Evolutionary conservation across 2,888 invertebrate genomes (phyloP), one percentile per base, ranked within the genome.

Genomic region (Limnephilus lunatus): DNA sequence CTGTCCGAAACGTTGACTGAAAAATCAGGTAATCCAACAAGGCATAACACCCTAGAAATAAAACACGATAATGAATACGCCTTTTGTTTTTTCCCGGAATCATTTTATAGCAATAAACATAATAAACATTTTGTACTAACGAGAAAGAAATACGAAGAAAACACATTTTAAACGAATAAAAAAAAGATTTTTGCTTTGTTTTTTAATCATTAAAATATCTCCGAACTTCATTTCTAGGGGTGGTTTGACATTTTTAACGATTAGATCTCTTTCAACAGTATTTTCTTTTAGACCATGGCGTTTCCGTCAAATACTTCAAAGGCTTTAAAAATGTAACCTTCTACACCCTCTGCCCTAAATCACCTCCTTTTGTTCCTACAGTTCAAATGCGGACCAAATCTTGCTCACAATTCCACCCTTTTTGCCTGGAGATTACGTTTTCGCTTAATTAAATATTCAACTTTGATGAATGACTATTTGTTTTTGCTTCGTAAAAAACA

Each of bases 391-490:
- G 80, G 32, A 87, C 32, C 39, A 89, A 89, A 89, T 81, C 81
- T 80, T 81, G 7, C 68, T 68, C 88, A 32, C 80, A 81, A 89
- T 44, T 80, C 39, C 19, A 31, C 32, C 19, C 82, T 87, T 80
- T n/a, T 35, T n/a, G 68, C 35, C 87, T 68, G 80, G 39, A 89
- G 68, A 89, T 89, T 89, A 89, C 81, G 68, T 89, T 80, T 89
- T 25, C 88, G 80, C 88, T 89, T 35, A 89, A 89, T 89, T 89
- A 80, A 89, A 89, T 80, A 35, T 89, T 68, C 80, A 35, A 89
- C 11, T 81, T 35, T 89, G 86, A 86, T 48, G 30, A 48, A 86
- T 44, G 30, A 48, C 86, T 44, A 44, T 81, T 89, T 89, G 88
- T 89, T 89, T 68, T 68, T 68, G 9, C 68, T 68, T 89, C 35